These are phyloP conservation scores for Plusia festucae DNA, from an alignment of 2,888 invertebrate species.

Conservation along the genomic window DNA sequence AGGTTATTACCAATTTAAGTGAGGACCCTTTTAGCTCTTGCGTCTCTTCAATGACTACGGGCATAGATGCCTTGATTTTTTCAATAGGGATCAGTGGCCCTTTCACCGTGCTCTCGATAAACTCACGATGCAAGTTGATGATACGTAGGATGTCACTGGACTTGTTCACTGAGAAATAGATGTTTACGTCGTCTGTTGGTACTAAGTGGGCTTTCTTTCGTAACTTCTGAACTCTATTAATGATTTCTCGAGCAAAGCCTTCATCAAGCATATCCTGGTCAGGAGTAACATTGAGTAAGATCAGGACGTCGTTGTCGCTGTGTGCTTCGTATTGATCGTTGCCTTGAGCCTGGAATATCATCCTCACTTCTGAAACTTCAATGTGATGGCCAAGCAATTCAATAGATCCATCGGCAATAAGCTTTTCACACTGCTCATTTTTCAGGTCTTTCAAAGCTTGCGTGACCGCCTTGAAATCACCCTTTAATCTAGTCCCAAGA, in stretches of 20 bases:
- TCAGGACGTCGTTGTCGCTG: constrained; percentile 96
- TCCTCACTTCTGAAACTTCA: constrained; percentile 93
- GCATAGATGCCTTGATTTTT: constrained; percentile 81
- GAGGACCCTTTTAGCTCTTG: constrained; percentile 93
- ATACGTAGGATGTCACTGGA: constrained; percentile 91
- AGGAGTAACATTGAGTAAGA: constrained; percentile 96
- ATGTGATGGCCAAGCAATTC: constrained; percentile 93
- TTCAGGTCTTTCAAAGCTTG: constrained; percentile 94
- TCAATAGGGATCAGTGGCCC: constrained; percentile 91
- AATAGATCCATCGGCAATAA: constrained; percentile 92
- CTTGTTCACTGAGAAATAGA: constrained; percentile 92
- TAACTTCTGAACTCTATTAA: constrained; percentile 98
- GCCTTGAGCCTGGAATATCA: constrained; percentile 93
- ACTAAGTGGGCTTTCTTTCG: constrained; percentile 98
- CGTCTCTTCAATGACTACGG: constrained; percentile 92
- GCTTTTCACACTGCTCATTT: constrained; percentile 94
- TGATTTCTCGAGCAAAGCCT: constrained; percentile 98
- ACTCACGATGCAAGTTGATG: constrained; percentile 91
- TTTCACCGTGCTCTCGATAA: constrained; percentile 95
- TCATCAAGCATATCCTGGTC: constrained; percentile 97
- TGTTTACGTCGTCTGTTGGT: constrained; percentile 96
- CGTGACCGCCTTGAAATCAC: constrained; percentile 96
- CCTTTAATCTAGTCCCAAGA: constrained; percentile 96
- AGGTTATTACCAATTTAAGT: constrained; percentile 92
- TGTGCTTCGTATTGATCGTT: constrained; percentile 96